Base-by-base conservation (phyloP, 2,113 vertebrate genomes). In the Ceuthmochares aereus region DNA sequence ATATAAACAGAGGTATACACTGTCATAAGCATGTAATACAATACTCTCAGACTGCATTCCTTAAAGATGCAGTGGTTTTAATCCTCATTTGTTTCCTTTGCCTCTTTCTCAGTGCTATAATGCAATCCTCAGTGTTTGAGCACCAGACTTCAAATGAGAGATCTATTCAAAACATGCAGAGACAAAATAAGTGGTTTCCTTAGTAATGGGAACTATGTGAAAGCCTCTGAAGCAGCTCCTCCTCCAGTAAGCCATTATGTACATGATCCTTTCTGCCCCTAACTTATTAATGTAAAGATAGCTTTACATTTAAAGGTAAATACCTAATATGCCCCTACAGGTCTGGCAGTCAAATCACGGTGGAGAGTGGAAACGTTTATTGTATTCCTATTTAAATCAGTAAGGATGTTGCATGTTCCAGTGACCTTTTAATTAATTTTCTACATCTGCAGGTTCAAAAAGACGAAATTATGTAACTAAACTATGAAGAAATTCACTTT, bases 91-190 rank as follows among this genome's bases (percentile, higher is more conserved):
- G 95, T 93, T 88, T 92, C 60, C 72, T 88, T 94, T 75, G 66
- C 96, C 90, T 97, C 94, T 96, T 96, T 97, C 92, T 96, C 75
- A 37, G 72, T 77, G 95, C 93, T 95, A 86, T 94, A 97, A 97
- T 94, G 96, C 81, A 86, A 89, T 95, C 80, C 93, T 96, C 92
- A 80, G 89, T 89, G 95, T 97, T 87, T 97, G 95, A 98, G 97
- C 97, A 98, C 97, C 75, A 98, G 98, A 98, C 98, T 98, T 97
- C 97, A 97, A 98, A 98, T 98, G 97, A 98, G 97, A 98, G 94
- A 96, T 94, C 97, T 98, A 98, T 97, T 98, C 97, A 98, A 97
- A 97, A 97, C 95, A 91, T 89, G 97, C 97, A 94, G 97, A 97
- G 96, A 97, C 97, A 97, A 97, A 98, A 95, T 88, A 93, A 98